phyloP scores from a whole-genome alignment of 2,888 invertebrate species.

The Caenorhabditis sulstoni region DNA sequence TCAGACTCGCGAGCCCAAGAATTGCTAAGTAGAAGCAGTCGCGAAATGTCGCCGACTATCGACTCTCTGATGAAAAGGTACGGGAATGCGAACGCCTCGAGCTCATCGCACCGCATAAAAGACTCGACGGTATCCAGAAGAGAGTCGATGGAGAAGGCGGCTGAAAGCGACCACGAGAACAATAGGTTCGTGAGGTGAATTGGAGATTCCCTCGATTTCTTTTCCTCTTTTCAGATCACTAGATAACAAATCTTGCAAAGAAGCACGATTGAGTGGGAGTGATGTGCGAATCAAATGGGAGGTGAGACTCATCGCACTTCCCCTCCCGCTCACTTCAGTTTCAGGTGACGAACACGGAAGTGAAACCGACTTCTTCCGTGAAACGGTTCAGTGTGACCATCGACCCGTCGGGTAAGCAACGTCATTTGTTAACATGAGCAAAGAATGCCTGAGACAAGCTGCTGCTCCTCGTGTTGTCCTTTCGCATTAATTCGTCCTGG shows the following conservation, averaged over 20 bases:
- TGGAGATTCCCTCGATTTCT: neutral
- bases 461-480: slow-evolving; percentile 27
- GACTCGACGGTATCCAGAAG: slow-evolving; percentile 52
- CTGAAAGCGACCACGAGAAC: slow-evolving; percentile 19
- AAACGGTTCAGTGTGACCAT: slow-evolving; percentile 57
- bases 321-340: neutral
- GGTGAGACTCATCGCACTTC: slow-evolving; percentile 20
- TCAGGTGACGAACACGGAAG: slow-evolving; percentile 47
- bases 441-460: slow-evolving; percentile 26
- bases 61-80: slow-evolving; percentile 59
- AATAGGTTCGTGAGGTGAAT: slow-evolving; percentile 10
- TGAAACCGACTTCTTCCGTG: slow-evolving; percentile 53
- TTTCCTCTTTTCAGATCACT: slow-evolving; percentile 32
- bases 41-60: slow-evolving; percentile 55
- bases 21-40: slow-evolving; percentile 36
- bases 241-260: slow-evolving; percentile 59
- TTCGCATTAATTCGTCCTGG: slow-evolving; percentile 44
- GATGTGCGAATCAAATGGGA: slow-evolving; percentile 67
- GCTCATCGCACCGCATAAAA: slow-evolving; percentile 28
- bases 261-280: slow-evolving; percentile 64
- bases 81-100: slow-evolving; percentile 36
- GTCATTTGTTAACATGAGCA: slow-evolving; percentile 22
- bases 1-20: slow-evolving; percentile 48
- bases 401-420: slow-evolving; percentile 52
- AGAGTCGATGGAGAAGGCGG: slow-evolving; percentile 45